Base-by-base conservation (phyloP, 2,888 invertebrate genomes). In the Malacosoma neustria region DNA sequence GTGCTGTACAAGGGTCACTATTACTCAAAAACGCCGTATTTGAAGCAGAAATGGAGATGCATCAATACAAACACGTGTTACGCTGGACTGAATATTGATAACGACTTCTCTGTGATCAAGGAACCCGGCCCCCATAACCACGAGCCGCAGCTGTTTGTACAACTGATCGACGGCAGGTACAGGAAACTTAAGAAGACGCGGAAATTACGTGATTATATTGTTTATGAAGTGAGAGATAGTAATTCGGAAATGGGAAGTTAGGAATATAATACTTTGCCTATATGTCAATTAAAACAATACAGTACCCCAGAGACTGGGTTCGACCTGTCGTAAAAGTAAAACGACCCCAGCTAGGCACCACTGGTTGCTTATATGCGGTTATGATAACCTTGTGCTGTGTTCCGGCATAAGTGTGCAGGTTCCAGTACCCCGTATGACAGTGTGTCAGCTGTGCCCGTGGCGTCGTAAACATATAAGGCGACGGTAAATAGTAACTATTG, bases 1-100 rank as follows among this genome's bases (percentile, higher is more conserved):
- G 37, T 75, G 14, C 57, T 54, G 36, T 73, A 74, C 45, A 63
- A 65, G 42, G 65, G 68, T 0, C 65, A 75, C 35, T 74, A 65
- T 38, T 75, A 74, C 45, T 48, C 60, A 1, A 64, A 61, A 39
- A 51, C 62, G 2, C 70, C 73, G 1, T 64, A 70, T 14, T 43
- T 58, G 33, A 51, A 50, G 39, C 56, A 54, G 13, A 56, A 66
- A 37, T 76, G 75, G 75, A 47, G 75, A 1, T 76, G 75, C 37
- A 61, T 73, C 14, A 67, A 71, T 38, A 75, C 73, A 0, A 68
- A 56, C 32, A 47, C 38, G 1, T 75, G 75, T 35, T 72, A 44
- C 36, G 61, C 64, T 0, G 48, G 57, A 1, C 35, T 73, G 2
- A 48, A 38, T 1, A 54, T 72, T 0, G 53, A 60, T 30, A 45